Evolutionary conservation across 1,140 invertebrate species (phyloP).

Genomic region (Neotoxoptera formosana): DNA sequence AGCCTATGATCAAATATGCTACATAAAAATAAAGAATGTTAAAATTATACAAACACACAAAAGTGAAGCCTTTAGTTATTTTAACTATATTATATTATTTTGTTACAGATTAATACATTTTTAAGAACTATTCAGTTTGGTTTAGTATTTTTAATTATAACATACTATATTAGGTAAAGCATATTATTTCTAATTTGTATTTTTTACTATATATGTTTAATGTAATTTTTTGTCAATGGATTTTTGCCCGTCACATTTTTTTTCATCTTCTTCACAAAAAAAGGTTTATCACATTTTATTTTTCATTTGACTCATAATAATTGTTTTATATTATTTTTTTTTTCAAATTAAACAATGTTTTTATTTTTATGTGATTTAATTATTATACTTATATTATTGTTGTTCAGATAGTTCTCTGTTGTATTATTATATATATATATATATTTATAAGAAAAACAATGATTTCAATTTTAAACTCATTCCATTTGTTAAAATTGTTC

Average conservation of each 20-base stretch:
- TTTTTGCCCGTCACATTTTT: neutral
- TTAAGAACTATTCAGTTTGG: neutral
- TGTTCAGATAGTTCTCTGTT: neutral
- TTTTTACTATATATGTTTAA: neutral
- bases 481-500: neutral
- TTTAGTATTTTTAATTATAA: neutral
- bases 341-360: neutral
- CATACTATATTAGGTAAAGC: neutral
- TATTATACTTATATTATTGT: neutral
- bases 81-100: neutral
- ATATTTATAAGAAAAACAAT: neutral
- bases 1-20: neutral
- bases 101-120: neutral
- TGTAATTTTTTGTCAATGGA: neutral
- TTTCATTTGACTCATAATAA: neutral
- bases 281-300: neutral
- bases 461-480: neutral
- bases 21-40: neutral
- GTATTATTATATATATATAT: neutral
- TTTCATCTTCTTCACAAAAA: neutral
- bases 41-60: neutral
- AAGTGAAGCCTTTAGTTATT: neutral
- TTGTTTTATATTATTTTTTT: neutral
- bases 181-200: neutral
- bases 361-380: slow-evolving; percentile 1